These are phyloP conservation scores for Steatocranus sp. DNA, from an alignment of 2,797 vertebrate species.

Conservation along the genomic window DNA sequence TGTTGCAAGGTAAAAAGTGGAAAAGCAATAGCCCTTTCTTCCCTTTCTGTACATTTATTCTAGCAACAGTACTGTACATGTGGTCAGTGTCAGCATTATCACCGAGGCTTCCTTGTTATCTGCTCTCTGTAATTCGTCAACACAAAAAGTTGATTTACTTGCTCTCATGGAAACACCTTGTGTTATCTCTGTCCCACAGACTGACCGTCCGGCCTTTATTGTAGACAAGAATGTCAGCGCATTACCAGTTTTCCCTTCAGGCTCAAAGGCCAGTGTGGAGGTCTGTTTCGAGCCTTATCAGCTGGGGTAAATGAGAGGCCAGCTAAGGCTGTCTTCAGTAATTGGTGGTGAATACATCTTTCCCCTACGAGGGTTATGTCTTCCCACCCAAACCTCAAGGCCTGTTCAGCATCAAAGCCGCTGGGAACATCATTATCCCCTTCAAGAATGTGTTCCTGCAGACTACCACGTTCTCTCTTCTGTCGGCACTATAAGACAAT, in stretches of 20 bases:
- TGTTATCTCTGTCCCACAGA: conserved; percentile 56
- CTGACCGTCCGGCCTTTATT: conserved; percentile 74
- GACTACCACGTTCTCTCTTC: conserved; percentile 69
- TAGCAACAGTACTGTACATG: not conserved
- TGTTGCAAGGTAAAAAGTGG: conserved; percentile 67
- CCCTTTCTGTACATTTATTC: not conserved
- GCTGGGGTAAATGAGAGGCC: conserved; percentile 75
- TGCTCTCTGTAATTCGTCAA: not conserved
- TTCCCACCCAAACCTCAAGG: conserved; percentile 82
- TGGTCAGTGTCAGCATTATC: not conserved
- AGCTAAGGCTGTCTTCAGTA: conserved; percentile 71
- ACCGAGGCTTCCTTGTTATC: not conserved
- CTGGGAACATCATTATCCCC: conserved; percentile 72
- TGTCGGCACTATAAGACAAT: not conserved
- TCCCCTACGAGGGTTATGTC: conserved; percentile 76
- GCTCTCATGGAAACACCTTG: not conserved
- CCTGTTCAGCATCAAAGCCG: conserved; percentile 71
- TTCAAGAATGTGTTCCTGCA: conserved; percentile 88
- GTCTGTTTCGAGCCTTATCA: conserved; percentile 84
- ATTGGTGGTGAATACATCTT: conserved; percentile 77
- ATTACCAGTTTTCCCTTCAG: conserved; percentile 62
- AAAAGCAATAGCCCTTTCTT: not conserved
- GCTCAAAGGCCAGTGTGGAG: conserved; percentile 75
- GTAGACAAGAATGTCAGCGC: conserved; percentile 67
- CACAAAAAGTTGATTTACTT: not conserved